phyloP scores from a whole-genome alignment of 2,113 vertebrate genomes.

The Pagrus major region DNA sequence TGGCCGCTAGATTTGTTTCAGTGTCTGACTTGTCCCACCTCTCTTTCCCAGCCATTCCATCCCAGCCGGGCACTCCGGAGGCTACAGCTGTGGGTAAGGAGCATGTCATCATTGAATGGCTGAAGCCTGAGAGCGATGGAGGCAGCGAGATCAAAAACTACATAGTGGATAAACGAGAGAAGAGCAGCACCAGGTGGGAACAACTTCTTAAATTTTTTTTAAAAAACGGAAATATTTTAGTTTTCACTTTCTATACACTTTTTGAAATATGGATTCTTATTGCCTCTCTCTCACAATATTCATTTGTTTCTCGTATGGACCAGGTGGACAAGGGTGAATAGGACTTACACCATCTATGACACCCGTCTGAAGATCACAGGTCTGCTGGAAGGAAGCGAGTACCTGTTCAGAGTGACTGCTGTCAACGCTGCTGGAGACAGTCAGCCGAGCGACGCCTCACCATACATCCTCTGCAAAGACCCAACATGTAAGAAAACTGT shows the following conservation, averaged over 20 bases:
- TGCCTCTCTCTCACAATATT: background rate
- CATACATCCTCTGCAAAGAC: slow-evolving; percentile 93
- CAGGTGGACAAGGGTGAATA: slow-evolving; percentile 98
- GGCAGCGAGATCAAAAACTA: slow-evolving; percentile 96
- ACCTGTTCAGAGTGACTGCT: slow-evolving; percentile 97
- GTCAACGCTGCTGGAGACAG: slow-evolving; percentile 96
- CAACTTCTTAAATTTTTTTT: background rate
- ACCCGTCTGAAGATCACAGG: slow-evolving; percentile 94
- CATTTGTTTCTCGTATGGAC: slow-evolving; percentile 33
- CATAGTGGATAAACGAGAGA: slow-evolving; percentile 97
- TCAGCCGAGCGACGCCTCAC: slow-evolving; percentile 94
- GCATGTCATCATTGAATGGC: slow-evolving; percentile 96
- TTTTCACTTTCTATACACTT: background rate
- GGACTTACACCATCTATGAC: slow-evolving; percentile 93
- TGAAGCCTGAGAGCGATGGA: slow-evolving; percentile 95
- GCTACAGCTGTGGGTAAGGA: slow-evolving; percentile 89
- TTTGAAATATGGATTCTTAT: background rate
- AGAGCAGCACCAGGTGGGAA: slow-evolving; percentile 91
- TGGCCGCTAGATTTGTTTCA: background rate
- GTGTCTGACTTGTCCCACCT: background rate
- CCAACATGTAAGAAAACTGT: slow-evolving; percentile 91
- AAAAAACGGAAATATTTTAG: background rate
- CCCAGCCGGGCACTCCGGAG: slow-evolving; percentile 91
- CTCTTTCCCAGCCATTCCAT: slow-evolving; percentile 87
- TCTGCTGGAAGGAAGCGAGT: slow-evolving; percentile 94